Conservation (phyloP, 2,888 invertebrate genomes). For the Dicranocentrus wangi region DNA sequence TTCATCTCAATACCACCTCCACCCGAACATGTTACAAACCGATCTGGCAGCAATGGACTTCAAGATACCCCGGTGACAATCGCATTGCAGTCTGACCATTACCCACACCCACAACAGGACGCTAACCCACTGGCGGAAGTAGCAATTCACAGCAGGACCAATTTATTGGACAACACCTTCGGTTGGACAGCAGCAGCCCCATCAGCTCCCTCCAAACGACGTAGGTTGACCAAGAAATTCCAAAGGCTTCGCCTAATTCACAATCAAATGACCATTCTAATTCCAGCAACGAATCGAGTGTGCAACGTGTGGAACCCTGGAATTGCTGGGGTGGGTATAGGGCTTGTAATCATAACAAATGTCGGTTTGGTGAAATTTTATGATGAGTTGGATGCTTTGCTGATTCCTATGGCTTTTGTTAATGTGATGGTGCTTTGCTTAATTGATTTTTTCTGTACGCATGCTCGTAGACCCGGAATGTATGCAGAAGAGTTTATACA, state of each 20-base stretch:
- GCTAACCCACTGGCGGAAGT: too few relatives aligned
- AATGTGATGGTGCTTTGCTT: neutral
- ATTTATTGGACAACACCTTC: too few relatives aligned
- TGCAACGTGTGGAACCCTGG: slow-evolving; percentile 14
- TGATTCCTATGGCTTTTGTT: neutral
- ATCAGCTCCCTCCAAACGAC: too few relatives aligned
- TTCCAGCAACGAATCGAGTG: neutral
- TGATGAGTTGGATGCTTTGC: neutral
- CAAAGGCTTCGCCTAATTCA: neutral
- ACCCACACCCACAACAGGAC: too few relatives aligned
- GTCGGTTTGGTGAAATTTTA: neutral
- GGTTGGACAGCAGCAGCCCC: too few relatives aligned
- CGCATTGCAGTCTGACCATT: too few relatives aligned
- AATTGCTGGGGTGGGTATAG: neutral
- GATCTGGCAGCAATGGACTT: neutral
- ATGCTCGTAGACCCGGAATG: neutral
- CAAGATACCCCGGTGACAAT: too few relatives aligned
- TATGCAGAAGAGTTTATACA: neutral
- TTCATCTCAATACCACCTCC: too few relatives aligned
- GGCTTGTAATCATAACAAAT: neutral
- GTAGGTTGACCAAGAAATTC: neutral
- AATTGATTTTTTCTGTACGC: neutral
- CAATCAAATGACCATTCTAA: neutral
- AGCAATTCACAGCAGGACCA: too few relatives aligned
- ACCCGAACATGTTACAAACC: too few relatives aligned